Evolutionary conservation across 2,888 invertebrate genomes (phyloP).

Genomic region (Gymnoscelis rufifasciata): DNA sequence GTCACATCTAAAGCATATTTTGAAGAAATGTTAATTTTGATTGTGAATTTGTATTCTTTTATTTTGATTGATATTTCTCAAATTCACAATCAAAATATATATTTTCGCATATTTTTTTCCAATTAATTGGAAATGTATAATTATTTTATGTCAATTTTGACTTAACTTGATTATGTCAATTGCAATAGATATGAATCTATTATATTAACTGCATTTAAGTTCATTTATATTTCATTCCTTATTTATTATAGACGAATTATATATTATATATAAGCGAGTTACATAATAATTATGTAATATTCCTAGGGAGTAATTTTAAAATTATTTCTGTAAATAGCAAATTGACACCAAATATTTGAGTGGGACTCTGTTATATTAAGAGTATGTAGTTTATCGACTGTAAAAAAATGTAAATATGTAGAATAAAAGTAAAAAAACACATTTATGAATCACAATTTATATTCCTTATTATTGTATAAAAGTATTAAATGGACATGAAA

Average conservation of each 20-base stretch:
- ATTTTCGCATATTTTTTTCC: too few species aligned
- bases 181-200: neutral
- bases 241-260: constrained; percentile 3
- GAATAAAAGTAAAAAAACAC: neutral
- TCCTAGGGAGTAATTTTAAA: constrained; percentile 2
- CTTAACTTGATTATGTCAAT: constrained; percentile 1
- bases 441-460: constrained; percentile 2
- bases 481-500: constrained; percentile 4
- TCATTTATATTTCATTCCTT: constrained; percentile 24
- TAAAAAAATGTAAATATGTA: constrained; percentile 7
- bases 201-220: constrained; percentile 27
- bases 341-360: constrained; percentile 29
- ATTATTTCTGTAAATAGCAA: constrained; percentile 13
- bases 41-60: too few species aligned
- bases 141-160: constrained; percentile 9
- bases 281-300: constrained; percentile 1
- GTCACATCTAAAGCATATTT: too few species aligned
- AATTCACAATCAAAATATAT: too few species aligned
- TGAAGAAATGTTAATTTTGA: too few species aligned
- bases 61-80: too few species aligned
- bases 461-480: constrained; percentile 3
- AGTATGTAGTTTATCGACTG: constrained; percentile 25
- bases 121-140: too few species aligned
- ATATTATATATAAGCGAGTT: constrained; percentile 3
- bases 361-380: constrained; percentile 23